These are phyloP conservation scores for Lepetodrilus schrolli DNA, from an alignment of 2,888 invertebrate species.

Conservation along the genomic window DNA sequence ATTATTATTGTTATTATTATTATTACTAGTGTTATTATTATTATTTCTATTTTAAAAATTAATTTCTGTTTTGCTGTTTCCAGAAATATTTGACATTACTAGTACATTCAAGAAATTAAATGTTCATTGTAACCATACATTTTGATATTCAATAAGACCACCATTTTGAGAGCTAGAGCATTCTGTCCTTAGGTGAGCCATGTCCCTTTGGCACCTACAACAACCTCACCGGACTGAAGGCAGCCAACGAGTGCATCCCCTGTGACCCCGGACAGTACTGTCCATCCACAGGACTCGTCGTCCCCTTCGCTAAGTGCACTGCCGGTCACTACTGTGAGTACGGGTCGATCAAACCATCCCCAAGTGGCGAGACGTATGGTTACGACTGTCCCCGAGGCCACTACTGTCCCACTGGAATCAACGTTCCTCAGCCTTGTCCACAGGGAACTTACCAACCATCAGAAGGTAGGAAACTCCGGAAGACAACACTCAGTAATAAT, in stretches of 20 bases:
- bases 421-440: slow-evolving; percentile 63
- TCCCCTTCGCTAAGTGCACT: slow-evolving; percentile 57
- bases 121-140: no score
- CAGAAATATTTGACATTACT: no score
- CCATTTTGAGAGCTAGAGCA: not conserved
- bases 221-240: slow-evolving; percentile 65
- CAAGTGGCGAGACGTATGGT: slow-evolving; percentile 61
- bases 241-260: slow-evolving; percentile 61
- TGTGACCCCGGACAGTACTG: slow-evolving; percentile 71
- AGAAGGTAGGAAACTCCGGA: slow-evolving; percentile 49
- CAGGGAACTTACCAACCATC: slow-evolving; percentile 67
- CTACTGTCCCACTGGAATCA: slow-evolving; percentile 69
- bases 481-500: not conserved
- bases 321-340: slow-evolving; percentile 70
- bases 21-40: no score
- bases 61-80: no score
- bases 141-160: no score
- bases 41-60: no score
- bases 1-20: no score
- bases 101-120: no score
- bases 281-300: slow-evolving; percentile 55
- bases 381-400: slow-evolving; percentile 68
- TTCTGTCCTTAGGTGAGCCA: slow-evolving; percentile 43
- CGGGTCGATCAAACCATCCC: slow-evolving; percentile 56
- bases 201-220: slow-evolving; percentile 70